Percentiles rank a stretch among this genome's conserved stretches.
Evolutionary conservation across 2,888 invertebrate genomes (phyloP).

Genomic region (Thymelicus acteon): DNA sequence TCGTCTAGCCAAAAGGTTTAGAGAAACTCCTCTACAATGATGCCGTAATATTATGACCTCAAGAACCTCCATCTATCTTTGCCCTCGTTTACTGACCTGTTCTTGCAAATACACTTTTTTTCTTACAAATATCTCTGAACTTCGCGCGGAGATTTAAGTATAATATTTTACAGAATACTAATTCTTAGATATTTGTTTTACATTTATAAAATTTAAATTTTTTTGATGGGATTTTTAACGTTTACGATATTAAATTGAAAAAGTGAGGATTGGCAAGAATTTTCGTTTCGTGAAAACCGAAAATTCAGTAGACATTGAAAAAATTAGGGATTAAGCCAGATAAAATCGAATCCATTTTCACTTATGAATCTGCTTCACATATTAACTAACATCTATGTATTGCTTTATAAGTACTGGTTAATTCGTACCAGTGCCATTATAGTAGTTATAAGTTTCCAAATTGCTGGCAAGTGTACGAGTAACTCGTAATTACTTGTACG

Average conservation of each 20-base stretch:
- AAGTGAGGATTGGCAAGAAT: too few species aligned
- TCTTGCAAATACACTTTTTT: not conserved
- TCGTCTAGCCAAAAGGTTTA: conserved; percentile 2
- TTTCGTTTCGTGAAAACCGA: too few species aligned
- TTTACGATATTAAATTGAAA: too few species aligned
- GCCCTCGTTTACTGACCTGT: conserved; percentile 3
- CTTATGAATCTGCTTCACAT: too few species aligned
- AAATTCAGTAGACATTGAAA: too few species aligned
- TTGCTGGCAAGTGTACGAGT: conserved; percentile 5
- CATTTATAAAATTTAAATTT: too few species aligned
- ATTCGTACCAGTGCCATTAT: not conserved
- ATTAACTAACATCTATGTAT: too few species aligned
- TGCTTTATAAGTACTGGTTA: too few species aligned
- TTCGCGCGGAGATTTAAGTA: not conserved
- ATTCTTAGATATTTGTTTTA: too few species aligned
- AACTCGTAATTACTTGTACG: conserved; percentile 16
- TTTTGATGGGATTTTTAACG: too few species aligned
- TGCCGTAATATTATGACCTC: conserved; percentile 21
- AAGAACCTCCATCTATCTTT: conserved; percentile 7
- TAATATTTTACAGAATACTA: not conserved
- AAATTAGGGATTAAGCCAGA: too few species aligned
- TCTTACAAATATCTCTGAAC: not conserved
- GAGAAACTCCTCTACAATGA: conserved; percentile 9
- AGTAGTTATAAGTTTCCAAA: conserved; percentile 10
- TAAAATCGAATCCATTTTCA: too few species aligned